Conservation (phyloP, 2,888 invertebrate genomes). For the Merodon equestris region DNA sequence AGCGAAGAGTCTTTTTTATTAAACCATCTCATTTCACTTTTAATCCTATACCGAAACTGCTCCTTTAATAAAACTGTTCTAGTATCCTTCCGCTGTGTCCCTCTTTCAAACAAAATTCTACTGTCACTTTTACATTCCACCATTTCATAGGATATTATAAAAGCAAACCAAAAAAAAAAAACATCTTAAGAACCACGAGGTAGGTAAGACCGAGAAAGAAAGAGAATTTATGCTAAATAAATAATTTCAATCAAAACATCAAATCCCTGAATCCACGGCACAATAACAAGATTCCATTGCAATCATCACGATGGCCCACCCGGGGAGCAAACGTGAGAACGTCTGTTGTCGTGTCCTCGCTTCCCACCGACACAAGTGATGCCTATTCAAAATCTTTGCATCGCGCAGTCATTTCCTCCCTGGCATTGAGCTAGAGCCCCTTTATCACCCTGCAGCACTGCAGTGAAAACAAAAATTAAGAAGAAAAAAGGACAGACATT, state of each 20-base stretch:
- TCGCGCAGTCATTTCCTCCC: slow-evolving; percentile 38
- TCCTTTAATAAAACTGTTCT: slow-evolving; percentile 45
- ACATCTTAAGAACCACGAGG: slow-evolving; percentile 5
- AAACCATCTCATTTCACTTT: too few species aligned
- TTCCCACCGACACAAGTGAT: slow-evolving; percentile 20
- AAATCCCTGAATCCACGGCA: slow-evolving; percentile 38
- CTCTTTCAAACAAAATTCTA: slow-evolving; percentile 16
- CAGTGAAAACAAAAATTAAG: slow-evolving; percentile 20
- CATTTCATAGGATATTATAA: slow-evolving; percentile 1
- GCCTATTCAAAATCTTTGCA: slow-evolving; percentile 46
- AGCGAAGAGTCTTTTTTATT: too few species aligned
- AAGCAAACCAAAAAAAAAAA: slow-evolving; percentile 17
- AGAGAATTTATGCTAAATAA: slow-evolving; percentile 54
- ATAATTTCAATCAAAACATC: slow-evolving; percentile 62
- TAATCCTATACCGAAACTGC: too few species aligned
- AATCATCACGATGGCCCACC: slow-evolving; percentile 31
- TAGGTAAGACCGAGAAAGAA: slow-evolving; percentile 1
- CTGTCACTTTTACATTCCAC: slow-evolving; percentile 33
- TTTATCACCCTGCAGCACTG: background rate
- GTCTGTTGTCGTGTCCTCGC: slow-evolving; percentile 3
- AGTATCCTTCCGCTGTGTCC: slow-evolving; percentile 4
- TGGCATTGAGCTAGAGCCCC: slow-evolving; percentile 10
- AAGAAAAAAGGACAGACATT: slow-evolving; percentile 64
- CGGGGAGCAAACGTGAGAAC: slow-evolving; percentile 7
- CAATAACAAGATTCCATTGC: slow-evolving; percentile 61